Percentiles rank a stretch among this genome's conserved stretches.
Conservation (phyloP, 2,113 vertebrate genomes). For the Melanostigma gelatinosum region DNA sequence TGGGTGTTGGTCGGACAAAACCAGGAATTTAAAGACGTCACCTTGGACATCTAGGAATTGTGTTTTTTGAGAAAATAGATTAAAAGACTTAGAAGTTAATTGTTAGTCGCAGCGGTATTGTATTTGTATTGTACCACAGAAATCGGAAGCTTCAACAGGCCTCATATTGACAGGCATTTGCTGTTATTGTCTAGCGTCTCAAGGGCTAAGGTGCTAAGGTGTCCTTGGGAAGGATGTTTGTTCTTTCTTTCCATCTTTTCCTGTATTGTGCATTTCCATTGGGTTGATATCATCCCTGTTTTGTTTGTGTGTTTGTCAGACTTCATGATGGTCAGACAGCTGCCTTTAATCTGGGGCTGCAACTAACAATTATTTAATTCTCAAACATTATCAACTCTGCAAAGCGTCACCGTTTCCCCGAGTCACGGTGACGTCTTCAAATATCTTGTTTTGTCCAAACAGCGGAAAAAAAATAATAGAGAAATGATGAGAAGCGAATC, state of each 20-base stretch:
- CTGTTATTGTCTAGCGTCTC: background rate
- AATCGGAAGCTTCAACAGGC: background rate
- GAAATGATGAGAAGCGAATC: background rate
- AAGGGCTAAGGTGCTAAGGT: slow-evolving; percentile 48
- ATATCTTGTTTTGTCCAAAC: background rate
- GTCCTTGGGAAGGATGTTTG: no score
- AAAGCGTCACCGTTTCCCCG: background rate
- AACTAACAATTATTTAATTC: background rate
- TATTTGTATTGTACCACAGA: background rate
- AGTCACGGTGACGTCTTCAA: background rate
- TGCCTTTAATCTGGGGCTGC: background rate
- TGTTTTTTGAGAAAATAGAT: background rate
- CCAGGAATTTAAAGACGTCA: background rate
- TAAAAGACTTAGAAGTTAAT: background rate
- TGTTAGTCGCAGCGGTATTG: background rate
- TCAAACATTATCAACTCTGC: background rate
- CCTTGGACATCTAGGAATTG: no score
- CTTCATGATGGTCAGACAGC: background rate
- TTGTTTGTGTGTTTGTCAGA: background rate
- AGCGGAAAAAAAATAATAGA: background rate
- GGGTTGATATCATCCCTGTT: background rate
- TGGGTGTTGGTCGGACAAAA: background rate
- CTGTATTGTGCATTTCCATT: background rate
- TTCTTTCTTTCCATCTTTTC: background rate
- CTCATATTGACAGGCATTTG: background rate